Base-by-base conservation (phyloP, 1,140 invertebrate species). In the Pseudoatta argentina region DNA sequence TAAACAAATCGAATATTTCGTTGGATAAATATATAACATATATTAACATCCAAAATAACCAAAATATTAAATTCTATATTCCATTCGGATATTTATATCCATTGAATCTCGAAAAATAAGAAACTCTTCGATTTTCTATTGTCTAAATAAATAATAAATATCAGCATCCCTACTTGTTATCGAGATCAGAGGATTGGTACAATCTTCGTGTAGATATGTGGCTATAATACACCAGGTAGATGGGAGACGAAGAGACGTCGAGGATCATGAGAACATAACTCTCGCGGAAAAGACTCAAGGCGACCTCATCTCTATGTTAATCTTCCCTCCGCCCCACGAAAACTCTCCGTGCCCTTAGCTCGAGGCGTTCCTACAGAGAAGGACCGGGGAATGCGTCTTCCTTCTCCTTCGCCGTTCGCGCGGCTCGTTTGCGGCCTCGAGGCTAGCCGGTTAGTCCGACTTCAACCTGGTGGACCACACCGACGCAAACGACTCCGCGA, bases 231-330 rank as follows among this genome's bases (percentile, higher is more conserved):
- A 67, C 39, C 66, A 30, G 21, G 51, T 86, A 34, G 39, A 48
- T 30, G 18, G 16, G 16, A 27, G 16, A 27, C 34, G 39, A 51
- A 71, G 78, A 34, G 53, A 79, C 51, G 86, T 61, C 76, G 66
- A 57, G 87, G 55, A 79, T 88, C 82, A 88, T 61, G 86, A 69
- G 82, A 86, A 89, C 77, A 88, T 91, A 91, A 92, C 81, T 91
- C 89, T 86, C 86, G 77, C 59, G 86, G 87, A 88, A 89, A 91
- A 91, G 86, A 89, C 88, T 82, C 81, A 30, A 69, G 87, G 75
- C 89, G 87, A 91, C 69, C 91, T 91, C 91, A 85, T 92, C 88
- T 92, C 91, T 91, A 92, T 92, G 91, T 89, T 92, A 92, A 92
- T 92, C 89, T 88, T 86, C 55, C 79, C 86, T 88, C 75, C 86